Evolutionary conservation across 1,140 invertebrate genomes (phyloP), one percentile per base, ranked within the genome.

Genomic region (Diploscapter pachys): DNA sequence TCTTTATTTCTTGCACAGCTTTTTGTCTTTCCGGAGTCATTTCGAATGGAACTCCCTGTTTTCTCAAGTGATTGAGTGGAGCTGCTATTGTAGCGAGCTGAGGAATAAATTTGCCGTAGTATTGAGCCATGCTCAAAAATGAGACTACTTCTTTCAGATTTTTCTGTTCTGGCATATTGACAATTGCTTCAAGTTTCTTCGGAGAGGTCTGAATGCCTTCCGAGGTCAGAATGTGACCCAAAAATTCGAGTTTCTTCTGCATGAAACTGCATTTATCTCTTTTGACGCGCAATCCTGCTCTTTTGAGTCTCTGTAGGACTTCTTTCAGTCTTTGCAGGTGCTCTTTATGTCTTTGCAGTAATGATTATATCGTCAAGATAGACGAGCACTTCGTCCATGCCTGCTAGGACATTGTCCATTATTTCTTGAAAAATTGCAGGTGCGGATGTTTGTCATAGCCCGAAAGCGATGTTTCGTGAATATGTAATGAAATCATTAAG

Each of bases 31-130:
- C 54, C 9, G 59, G 3, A 4, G 64, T 61, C 82, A 81, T 83
- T 5, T 72, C 48, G 59, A 72, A 84, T 50, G 70, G 59, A 6
- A 68, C 69, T 51, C 81, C 80, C 54, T 85, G 78, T 48, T 78
- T 79, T 3, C 71, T 70, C 49, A 89, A 77, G 52, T 80, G 57
- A 73, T 85, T 81, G 4, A 89, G 73, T 9, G 87, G 86, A 1
- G 75, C 80, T 5, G 83, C 81, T 4, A 87, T n/a, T 4, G 78
- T 77, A 4, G 86, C 78, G 65, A 87, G 83, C 61, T 87, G 78
- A 55, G 80, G 78, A 6, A 88, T 78, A 73, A 88, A 89, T 31
- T 86, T 79, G 61, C 86, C 79, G 71, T 88, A 89, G 80, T 86
- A 89, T 49, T 81, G 80, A 48, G 80, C 73, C 70, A 87, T 73